A percentile compares a stretch with the other conserved stretches of the same genome.
phyloP scores from a whole-genome alignment of 2,113 vertebrate genomes.

The Gymnorhina tibicen region DNA sequence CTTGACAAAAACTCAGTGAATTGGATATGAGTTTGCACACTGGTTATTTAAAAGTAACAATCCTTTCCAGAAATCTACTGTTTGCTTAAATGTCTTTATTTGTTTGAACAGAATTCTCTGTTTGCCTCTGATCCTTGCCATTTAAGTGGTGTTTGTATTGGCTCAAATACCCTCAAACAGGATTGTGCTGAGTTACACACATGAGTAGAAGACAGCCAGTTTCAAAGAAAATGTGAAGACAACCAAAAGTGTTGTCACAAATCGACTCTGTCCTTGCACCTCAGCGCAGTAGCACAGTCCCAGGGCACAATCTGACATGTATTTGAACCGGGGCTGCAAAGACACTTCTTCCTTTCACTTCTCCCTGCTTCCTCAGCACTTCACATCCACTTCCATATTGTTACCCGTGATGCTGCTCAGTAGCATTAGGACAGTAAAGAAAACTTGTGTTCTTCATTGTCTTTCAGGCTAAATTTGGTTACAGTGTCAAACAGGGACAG shows the following conservation, averaged over 20 bases:
- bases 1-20: background rate
- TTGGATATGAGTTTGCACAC: background rate
- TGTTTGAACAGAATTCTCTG: conserved; percentile 19
- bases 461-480: background rate
- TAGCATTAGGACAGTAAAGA: background rate
- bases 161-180: background rate
- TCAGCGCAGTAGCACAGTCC: accelerated
- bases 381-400: background rate
- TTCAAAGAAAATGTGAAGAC: background rate
- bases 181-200: background rate
- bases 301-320: background rate
- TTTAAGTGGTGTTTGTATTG: conserved; percentile 24
- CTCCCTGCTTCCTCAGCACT: background rate
- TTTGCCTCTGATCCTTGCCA: conserved; percentile 9
- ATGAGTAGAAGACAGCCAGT: background rate
- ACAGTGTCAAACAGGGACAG: background rate
- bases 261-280: background rate
- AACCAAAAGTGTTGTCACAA: background rate
- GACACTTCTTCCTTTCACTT: background rate
- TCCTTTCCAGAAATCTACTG: conserved; percentile 13
- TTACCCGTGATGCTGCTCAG: background rate
- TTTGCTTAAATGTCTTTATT: conserved; percentile 19
- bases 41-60: background rate
- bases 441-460: background rate
- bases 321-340: background rate